Evolutionary conservation across 2,888 invertebrate species (phyloP).

Genomic region (Nasonovia ribisnigri): DNA sequence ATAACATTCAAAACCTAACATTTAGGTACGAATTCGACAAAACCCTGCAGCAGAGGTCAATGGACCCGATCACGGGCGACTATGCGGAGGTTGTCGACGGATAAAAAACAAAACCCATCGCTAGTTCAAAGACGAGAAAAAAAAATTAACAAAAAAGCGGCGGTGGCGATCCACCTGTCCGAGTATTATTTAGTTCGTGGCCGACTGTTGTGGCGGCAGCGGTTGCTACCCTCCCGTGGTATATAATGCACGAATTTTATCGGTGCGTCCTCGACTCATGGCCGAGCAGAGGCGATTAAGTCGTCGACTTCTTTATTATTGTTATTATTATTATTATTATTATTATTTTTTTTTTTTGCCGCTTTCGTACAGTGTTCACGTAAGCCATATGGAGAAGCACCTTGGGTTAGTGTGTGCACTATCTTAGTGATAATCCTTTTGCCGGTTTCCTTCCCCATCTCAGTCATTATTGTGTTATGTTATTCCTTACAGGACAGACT

Average conservation of each 20-base stretch:
- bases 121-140: background rate
- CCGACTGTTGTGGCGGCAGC: background rate
- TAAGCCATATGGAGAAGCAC: constrained; percentile 48
- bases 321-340: constrained; percentile 6
- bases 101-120: background rate
- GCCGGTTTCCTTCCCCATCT: background rate
- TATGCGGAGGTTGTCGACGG: background rate
- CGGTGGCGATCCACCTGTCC: constrained; percentile 35
- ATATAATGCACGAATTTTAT: background rate
- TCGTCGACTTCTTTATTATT: background rate
- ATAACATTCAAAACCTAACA: background rate
- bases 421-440: constrained; percentile 58
- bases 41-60: background rate
- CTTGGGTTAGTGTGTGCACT: background rate
- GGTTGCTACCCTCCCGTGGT: background rate
- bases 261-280: background rate
- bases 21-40: background rate
- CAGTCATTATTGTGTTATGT: constrained; percentile 30
- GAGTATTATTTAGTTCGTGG: background rate
- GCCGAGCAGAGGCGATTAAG: background rate
- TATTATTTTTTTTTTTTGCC: background rate
- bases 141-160: background rate
- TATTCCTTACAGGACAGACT: background rate
- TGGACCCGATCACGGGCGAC: background rate
- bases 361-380: background rate